phyloP scores from a whole-genome alignment of 2,797 vertebrate species.

The Gymnoscopelus braueri region DNA sequence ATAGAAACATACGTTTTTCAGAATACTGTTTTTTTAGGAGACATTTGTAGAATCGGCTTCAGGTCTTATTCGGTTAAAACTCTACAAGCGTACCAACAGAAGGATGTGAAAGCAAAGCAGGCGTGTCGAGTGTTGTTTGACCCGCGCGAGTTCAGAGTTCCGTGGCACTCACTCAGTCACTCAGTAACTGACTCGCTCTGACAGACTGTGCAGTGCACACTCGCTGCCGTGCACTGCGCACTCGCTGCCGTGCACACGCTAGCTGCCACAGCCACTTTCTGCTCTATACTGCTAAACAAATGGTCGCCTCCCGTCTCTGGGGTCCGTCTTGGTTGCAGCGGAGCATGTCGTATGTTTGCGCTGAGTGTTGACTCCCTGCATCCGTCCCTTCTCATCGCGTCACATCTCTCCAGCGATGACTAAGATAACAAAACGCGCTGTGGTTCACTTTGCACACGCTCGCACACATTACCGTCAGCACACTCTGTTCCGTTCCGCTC shows the following conservation, averaged over 20 bases:
- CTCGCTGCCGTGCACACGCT: slow-evolving; percentile 15
- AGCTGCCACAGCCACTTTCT: too few relatives aligned
- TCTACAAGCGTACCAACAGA: background rate
- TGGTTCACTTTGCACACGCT: slow-evolving; percentile 58
- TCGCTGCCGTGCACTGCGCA: slow-evolving; percentile 15
- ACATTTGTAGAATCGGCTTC: too few relatives aligned
- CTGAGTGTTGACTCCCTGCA: slow-evolving; percentile 62
- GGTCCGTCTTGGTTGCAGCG: slow-evolving; percentile 34
- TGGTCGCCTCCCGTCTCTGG: slow-evolving; percentile 21
- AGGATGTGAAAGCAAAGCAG: slow-evolving; percentile 28
- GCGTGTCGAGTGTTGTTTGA: slow-evolving; percentile 27
- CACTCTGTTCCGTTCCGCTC: background rate
- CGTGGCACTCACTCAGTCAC: slow-evolving; percentile 2
- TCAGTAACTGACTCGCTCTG: slow-evolving; percentile 25
- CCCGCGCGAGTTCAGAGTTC: slow-evolving; percentile 36
- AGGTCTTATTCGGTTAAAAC: too few relatives aligned
- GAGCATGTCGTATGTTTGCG: slow-evolving; percentile 53
- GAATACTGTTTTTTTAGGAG: too few relatives aligned
- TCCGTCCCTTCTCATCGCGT: slow-evolving; percentile 68
- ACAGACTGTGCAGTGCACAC: slow-evolving; percentile 18
- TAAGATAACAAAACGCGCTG: slow-evolving; percentile 40
- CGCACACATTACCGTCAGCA: slow-evolving; percentile 55
- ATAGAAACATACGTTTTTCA: too few relatives aligned
- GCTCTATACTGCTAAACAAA: slow-evolving; percentile 23
- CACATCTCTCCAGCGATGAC: slow-evolving; percentile 56